phyloP scores from a whole-genome alignment of 2,113 vertebrate species.

The Genyomyrus donnyi region DNA sequence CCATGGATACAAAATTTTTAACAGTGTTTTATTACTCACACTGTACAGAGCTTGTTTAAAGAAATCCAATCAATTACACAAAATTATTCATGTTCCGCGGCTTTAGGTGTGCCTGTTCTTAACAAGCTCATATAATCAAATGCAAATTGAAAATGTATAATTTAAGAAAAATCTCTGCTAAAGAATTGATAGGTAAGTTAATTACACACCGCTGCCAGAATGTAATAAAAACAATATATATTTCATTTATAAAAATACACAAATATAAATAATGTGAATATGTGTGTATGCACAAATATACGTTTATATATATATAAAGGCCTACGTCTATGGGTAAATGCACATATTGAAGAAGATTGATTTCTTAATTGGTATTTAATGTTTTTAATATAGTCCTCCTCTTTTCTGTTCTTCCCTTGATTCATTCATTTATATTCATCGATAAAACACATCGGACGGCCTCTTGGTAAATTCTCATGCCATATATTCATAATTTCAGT shows the following conservation, averaged over 20 bases:
- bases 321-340: background rate
- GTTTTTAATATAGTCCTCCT: constrained; percentile 29
- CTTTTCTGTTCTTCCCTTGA: constrained; percentile 39
- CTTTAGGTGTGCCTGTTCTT: constrained; percentile 46
- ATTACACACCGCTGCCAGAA: constrained; percentile 64
- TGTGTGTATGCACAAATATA: background rate
- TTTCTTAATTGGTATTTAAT: constrained; percentile 32
- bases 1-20: background rate
- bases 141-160: constrained; percentile 60
- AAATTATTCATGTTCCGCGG: constrained; percentile 53
- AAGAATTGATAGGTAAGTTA: constrained; percentile 78
- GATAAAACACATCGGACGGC: background rate
- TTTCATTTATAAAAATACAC: constrained; percentile 34
- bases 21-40: constrained; percentile 36
- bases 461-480: background rate
- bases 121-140: constrained; percentile 43
- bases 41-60: constrained; percentile 35
- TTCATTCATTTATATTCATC: constrained; percentile 42
- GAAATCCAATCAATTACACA: constrained; percentile 41
- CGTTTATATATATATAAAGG: background rate
- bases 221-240: constrained; percentile 54
- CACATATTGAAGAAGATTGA: constrained; percentile 42
- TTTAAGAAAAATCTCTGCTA: constrained; percentile 74
- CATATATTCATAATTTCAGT: background rate
- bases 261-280: constrained; percentile 20